Evolutionary conservation across 2,113 vertebrate species (phyloP), one percentile per base, ranked within the genome.

Genomic region (Aramus guarauna): DNA sequence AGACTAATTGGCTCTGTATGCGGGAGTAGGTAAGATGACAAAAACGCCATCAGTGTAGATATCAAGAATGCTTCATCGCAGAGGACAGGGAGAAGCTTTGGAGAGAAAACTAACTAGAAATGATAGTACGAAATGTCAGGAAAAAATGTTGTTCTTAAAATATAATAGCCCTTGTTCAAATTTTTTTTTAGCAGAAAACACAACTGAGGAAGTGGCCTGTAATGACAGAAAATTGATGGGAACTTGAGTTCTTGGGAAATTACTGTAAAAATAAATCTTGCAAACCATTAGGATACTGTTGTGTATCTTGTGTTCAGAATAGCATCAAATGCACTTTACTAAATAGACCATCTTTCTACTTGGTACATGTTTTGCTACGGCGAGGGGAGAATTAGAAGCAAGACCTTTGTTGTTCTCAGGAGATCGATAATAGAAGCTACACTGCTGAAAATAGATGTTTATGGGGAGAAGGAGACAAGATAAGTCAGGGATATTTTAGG

Each of bases 391-490:
- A 89, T 64, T 87, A n/a, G 68, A 95, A 94, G 21, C 37, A 66
- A 94, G 96, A 53, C 29, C 30, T 74, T 64, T 77, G 47, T 72
- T 85, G 64, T 50, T 87, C 95, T 94, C 56, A 0, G 30, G 94
- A 92, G 94, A 92, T 89, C 76, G 68, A 19, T 92, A 89, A 72
- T 37, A 94, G 76, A 91, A 89, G 58, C 91, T 73, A 4, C 53
- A 22, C 15, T 50, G 45, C 95, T 91, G 86, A 96, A 96, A 95
- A 95, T 37, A 84, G 86, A 68, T 4, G 6, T 68, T 88, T 91
- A 63, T 0, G 0, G 78, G 68, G 83, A 88, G 48, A 62, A 88
- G 68, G 43, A 83, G 79, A 73, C 32, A 30, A 74, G 75, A 48
- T 24, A 45, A 83, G 53, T 48, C 12, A 17, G 48, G 43, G 66